Conservation (phyloP, 2,113 vertebrate genomes). For the Eurypyga helias region DNA sequence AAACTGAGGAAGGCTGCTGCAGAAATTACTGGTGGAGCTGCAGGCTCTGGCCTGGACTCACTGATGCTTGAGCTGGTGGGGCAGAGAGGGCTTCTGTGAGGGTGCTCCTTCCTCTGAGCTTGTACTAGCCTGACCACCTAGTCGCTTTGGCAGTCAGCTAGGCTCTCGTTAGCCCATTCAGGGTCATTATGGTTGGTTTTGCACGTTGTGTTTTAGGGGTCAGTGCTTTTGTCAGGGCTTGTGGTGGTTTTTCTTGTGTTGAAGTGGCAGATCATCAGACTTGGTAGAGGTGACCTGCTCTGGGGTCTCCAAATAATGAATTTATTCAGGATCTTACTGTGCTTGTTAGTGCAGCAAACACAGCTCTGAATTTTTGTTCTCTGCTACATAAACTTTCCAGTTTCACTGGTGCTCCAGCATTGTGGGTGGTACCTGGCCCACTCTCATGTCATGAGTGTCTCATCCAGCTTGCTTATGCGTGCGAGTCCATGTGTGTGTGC, state of each 20-base stretch:
- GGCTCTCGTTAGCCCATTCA: background rate
- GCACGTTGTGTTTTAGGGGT: background rate
- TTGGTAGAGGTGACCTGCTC: background rate
- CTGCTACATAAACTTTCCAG: background rate
- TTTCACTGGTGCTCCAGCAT: background rate
- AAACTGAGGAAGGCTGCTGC: background rate
- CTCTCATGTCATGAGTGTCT: background rate
- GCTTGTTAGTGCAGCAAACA: background rate
- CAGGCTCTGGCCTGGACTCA: background rate
- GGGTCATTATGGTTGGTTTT: background rate
- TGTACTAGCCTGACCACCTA: background rate
- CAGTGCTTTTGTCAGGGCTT: background rate
- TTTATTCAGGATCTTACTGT: background rate
- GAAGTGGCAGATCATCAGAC: background rate
- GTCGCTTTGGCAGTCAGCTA: background rate
- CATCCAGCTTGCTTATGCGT: background rate
- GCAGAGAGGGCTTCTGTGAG: background rate
- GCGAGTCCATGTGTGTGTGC: background rate
- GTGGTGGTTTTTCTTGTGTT: background rate
- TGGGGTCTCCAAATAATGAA: background rate
- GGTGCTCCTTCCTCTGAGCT: background rate
- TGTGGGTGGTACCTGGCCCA: background rate
- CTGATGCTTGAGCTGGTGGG: background rate
- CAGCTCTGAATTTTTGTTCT: background rate
- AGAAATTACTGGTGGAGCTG: background rate